Conservation (phyloP, 2,888 invertebrate genomes). For the Eristalis tenax region DNA sequence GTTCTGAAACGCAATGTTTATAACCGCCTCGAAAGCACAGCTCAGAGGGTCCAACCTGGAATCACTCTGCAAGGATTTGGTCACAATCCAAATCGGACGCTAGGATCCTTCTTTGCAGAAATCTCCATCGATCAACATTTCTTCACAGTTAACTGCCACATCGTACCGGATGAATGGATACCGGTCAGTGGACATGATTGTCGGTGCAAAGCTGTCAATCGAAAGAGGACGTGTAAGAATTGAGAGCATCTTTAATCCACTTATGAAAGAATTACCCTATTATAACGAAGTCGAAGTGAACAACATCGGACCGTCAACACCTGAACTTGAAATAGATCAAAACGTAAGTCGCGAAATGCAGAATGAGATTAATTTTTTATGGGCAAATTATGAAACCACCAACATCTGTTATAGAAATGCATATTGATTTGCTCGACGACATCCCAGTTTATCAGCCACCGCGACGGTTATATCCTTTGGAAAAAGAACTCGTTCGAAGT, state of each 20-base stretch:
- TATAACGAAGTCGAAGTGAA: too few species aligned
- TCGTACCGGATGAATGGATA: slow-evolving; percentile 7
- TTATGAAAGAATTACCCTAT: too few species aligned
- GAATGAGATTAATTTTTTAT: not conserved
- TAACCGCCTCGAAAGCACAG: not conserved
- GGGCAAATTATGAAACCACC: slow-evolving; percentile 7
- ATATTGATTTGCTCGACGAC: not conserved
- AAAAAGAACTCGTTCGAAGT: too few species aligned
- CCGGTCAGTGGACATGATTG: not conserved
- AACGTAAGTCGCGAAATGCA: too few species aligned
- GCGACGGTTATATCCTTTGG: not conserved
- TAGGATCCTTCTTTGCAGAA: not conserved
- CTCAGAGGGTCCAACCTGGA: not conserved
- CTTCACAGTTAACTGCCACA: not conserved
- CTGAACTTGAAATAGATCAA: too few species aligned
- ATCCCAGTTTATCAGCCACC: slow-evolving; percentile 10
- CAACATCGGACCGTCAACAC: too few species aligned
- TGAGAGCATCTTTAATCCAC: too few species aligned
- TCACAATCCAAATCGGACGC: slow-evolving; percentile 1
- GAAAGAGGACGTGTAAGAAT: too few species aligned
- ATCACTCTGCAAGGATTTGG: slow-evolving; percentile 7
- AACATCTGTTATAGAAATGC: too few species aligned
- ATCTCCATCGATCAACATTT: not conserved
- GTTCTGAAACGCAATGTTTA: too few species aligned
- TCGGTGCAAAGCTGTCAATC: not conserved